A percentile compares a stretch with the other conserved stretches of the same genome.
phyloP scores from a whole-genome alignment of 1,140 invertebrate genomes.

The Leptinotarsa texana region DNA sequence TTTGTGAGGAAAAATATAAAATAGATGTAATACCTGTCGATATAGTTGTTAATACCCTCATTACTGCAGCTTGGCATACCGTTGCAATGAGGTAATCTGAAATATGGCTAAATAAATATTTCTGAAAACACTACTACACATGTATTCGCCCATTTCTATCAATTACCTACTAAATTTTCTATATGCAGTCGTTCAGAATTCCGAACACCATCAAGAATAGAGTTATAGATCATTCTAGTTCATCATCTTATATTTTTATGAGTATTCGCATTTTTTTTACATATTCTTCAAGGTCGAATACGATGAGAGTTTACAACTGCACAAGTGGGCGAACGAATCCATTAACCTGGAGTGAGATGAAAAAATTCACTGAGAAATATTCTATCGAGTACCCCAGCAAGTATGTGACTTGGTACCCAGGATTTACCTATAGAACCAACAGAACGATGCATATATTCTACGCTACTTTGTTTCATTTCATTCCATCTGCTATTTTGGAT shows the following conservation, averaged over 20 bases:
- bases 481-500: slow-evolving; percentile 82
- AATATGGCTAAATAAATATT: no score
- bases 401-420: slow-evolving; percentile 86
- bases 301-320: slow-evolving; percentile 85
- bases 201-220: no score
- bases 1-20: slow-evolving; percentile 70
- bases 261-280: background rate
- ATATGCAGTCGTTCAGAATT: no score
- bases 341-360: slow-evolving; percentile 82
- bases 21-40: slow-evolving; percentile 92
- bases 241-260: no score
- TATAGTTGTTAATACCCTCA: slow-evolving; percentile 85
- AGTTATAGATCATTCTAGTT: no score
- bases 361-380: slow-evolving; percentile 68
- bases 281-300: slow-evolving; percentile 55
- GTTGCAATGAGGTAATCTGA: slow-evolving; percentile 61
- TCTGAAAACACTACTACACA: no score
- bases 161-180: no score
- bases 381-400: slow-evolving; percentile 76
- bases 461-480: slow-evolving; percentile 72
- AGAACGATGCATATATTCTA: slow-evolving; percentile 72
- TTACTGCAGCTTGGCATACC: slow-evolving; percentile 80
- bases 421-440: slow-evolving; percentile 76
- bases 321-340: slow-evolving; percentile 84
- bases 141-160: no score